Base-by-base conservation (phyloP, 2,797 vertebrate species). In the Valencia hispanica region DNA sequence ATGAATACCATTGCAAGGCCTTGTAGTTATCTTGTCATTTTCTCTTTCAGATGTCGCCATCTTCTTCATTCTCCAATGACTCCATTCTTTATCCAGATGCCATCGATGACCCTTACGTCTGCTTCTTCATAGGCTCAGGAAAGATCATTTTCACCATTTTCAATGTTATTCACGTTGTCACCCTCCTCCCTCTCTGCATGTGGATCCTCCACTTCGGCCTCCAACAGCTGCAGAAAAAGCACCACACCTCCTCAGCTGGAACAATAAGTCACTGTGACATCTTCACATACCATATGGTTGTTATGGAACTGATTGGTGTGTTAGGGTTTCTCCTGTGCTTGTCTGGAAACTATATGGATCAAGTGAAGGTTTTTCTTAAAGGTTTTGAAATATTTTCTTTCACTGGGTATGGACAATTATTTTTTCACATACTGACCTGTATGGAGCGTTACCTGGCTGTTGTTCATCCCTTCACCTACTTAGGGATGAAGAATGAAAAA, bases 371-470 rank as follows among this genome's bases (percentile, higher is more conserved):
- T 30, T 22, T 73, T 2, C 0, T 14, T 1, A 2, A 0, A 1
- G 55, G 71, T 32, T 22, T 73, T 1, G 2, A 12, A 2, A 0
- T 41, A 20, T 8, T 57, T 11, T 8, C 1, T 30, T 43, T 63
- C 1, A 34, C 14, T 10, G 69, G 50, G 63, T 48, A 50, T 12
- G 70, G 70, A 10, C 70, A 78, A 22, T 0, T 73, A 3, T 78
- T 57, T 11, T 73, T 78, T 45, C 77, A 78, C 61, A 57, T 73
- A 14, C 41, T 78, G 41, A 78, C 63, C 9, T 73, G 63, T 68
- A 22, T 72, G 43, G 80, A 82, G 20, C 72, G 59, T 11, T 82
- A 82, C 72, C 27, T 82, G 43, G 80, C 80, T 27, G 80, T 68
- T 12, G 25, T 43, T 17, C 72, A 72, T 18, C 80, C 80, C 43